Evolutionary conservation across 1,140 invertebrate genomes (phyloP), one percentile per base, ranked within the genome.

Genomic region (Halictus rubicundus): DNA sequence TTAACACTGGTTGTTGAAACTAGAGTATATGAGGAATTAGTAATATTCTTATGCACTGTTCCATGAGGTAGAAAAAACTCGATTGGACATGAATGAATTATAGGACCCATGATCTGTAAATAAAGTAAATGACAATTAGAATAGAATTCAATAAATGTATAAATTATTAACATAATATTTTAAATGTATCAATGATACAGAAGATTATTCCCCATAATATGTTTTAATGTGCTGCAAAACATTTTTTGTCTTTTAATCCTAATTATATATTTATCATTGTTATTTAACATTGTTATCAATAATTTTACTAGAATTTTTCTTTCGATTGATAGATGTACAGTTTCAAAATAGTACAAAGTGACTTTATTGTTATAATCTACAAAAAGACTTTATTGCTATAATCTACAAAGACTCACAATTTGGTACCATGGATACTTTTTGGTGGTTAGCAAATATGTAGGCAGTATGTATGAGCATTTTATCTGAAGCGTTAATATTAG

Each of bases 51-150:
- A 64, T 81, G 39, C 25, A 72, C 69, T 54, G 66, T 21, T 59
- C 63, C 78, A 10, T 12, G 42, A 23, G 68, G 72, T 25, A 78
- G 21, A 74, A 66, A 49, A 60, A 75, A 94, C 49, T 93, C 92
- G 61, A 95, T 91, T 70, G 94, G 93, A 88, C 95, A 95, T 81
- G 94, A 87, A 65, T 94, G 91, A 61, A 72, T 80, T 71, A 75
- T 86, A 87, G 90, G 90, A 80, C 91, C 88, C 91, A 92, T 92
- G 77, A 86, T 89, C 89, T 90, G 83, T 69, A 81, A 46, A 84
- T 81, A 89, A 89, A 61, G 88, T 60, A 42, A 9, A 14, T 46
- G 42, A 46, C 14, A 12, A 10, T 42, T 32, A 71, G 19, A 5
- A 14, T 37, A 63, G 1, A n/a, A 70, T 83, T 14, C 19, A 46